A percentile compares a stretch with the other conserved stretches of the same genome.
These are phyloP conservation scores for Pandemis cinnamomeana DNA, from an alignment of 2,888 invertebrate genomes.

Conservation along the genomic window DNA sequence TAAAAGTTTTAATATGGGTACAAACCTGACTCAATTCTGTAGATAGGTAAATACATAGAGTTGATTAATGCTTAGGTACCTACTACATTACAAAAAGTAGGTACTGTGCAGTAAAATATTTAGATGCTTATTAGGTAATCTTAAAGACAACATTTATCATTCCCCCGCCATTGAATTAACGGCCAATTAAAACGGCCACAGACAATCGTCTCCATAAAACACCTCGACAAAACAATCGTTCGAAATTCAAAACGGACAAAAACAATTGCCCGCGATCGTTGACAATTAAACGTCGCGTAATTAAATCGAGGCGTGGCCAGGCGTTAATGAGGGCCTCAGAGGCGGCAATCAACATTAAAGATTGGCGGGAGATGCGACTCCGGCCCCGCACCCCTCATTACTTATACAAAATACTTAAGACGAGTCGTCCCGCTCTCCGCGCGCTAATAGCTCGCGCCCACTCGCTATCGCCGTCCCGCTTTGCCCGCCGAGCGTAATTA, in stretches of 20 bases:
- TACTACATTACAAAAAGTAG: not conserved
- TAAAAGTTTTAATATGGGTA: no score
- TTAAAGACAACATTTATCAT: slow-evolving; percentile 13
- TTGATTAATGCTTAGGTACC: not conserved
- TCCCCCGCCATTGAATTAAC: slow-evolving; percentile 42
- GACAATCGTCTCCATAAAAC: slow-evolving; percentile 44
- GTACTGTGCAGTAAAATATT: no score
- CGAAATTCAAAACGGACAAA: slow-evolving; percentile 58
- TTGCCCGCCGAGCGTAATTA: slow-evolving; percentile 81
- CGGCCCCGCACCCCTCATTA: slow-evolving; percentile 83
- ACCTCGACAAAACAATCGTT: slow-evolving; percentile 52
- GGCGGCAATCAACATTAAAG: slow-evolving; percentile 84
- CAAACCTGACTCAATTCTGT: no score
- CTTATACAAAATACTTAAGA: slow-evolving; percentile 86
- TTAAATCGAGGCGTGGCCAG: slow-evolving; percentile 82
- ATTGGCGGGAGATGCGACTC: slow-evolving; percentile 84
- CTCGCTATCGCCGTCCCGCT: slow-evolving; percentile 82
- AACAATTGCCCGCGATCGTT: slow-evolving; percentile 51
- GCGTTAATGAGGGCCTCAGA: slow-evolving; percentile 83
- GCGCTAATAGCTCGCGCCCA: slow-evolving; percentile 87
- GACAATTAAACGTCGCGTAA: slow-evolving; percentile 78
- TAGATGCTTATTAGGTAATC: not conserved
- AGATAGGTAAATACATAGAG: not conserved
- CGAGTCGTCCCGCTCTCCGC: slow-evolving; percentile 86
- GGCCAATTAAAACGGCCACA: slow-evolving; percentile 59